phyloP scores from a whole-genome alignment of 1,140 invertebrate species.

The Lucilia cuprina region DNA sequence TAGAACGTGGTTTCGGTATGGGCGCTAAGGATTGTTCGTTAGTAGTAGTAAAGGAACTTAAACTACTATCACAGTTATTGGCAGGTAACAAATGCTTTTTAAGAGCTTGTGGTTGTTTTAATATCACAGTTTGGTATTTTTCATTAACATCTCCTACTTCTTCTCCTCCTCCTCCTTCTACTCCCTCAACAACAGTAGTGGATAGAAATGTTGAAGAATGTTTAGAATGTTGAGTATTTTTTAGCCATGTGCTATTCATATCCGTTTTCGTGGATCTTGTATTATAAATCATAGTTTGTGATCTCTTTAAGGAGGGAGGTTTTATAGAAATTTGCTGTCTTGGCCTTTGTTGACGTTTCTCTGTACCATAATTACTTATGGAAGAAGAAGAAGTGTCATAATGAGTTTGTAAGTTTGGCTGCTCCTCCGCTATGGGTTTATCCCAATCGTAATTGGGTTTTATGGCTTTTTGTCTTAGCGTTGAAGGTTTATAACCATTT shows the following conservation, averaged over 20 bases:
- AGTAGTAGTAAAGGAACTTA: background rate
- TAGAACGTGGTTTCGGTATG: background rate
- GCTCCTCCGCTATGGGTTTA: conserved; percentile 33
- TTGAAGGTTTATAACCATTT: conserved; percentile 68
- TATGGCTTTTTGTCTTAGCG: conserved; percentile 65
- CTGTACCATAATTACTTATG: conserved; percentile 42
- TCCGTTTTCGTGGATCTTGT: conserved; percentile 37
- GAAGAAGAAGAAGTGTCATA: too few species aligned
- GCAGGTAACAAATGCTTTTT: conserved; percentile 20
- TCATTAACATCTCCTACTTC: conserved; percentile 30
- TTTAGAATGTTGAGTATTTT: too few species aligned
- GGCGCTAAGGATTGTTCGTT: conserved; percentile 42
- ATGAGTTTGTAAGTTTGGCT: background rate
- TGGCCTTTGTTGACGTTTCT: conserved; percentile 49
- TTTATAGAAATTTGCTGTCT: conserved; percentile 54
- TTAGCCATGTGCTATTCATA: conserved; percentile 11
- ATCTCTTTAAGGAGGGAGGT: conserved; percentile 51
- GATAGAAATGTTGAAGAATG: too few species aligned
- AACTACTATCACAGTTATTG: conserved; percentile 43
- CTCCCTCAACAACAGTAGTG: background rate
- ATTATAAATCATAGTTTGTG: conserved; percentile 53
- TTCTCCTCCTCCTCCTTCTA: too few species aligned
- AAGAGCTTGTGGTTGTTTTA: conserved; percentile 48
- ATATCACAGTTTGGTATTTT: conserved; percentile 47
- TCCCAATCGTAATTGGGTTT: conserved; percentile 66